Conservation (phyloP, 2,888 invertebrate genomes). For the Acanthosepion lycidas region DNA sequence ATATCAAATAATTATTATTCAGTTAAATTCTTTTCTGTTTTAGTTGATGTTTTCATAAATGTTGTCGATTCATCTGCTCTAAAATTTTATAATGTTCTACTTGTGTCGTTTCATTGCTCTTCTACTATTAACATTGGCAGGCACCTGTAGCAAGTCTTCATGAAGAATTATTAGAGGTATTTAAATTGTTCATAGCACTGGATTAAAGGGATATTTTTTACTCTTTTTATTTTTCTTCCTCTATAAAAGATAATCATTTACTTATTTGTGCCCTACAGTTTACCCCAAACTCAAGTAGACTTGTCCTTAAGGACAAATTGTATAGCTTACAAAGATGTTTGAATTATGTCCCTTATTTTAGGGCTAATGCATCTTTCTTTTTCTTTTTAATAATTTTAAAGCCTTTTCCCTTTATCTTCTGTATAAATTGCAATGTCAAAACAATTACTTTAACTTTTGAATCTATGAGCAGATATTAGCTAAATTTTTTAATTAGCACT, state of each 20-base stretch:
- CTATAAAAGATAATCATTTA: not conserved
- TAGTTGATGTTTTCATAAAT: not conserved
- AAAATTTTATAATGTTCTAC: not conserved
- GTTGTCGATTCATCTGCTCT: not conserved
- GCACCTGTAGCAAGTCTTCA: constrained; percentile 45
- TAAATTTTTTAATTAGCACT: too few species aligned
- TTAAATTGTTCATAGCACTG: not conserved
- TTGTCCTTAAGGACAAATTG: not conserved
- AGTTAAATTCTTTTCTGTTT: too few species aligned
- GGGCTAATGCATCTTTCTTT: too few species aligned
- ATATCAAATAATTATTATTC: too few species aligned
- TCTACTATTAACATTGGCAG: not conserved
- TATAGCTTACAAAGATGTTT: not conserved
- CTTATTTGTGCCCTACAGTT: not conserved
- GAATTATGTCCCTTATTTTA: not conserved
- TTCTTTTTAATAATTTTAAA: too few species aligned
- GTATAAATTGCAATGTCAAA: too few species aligned
- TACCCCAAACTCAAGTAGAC: not conserved
- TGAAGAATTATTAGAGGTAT: constrained; percentile 48
- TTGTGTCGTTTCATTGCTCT: not conserved
- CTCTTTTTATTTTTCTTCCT: not conserved
- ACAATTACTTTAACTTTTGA: too few species aligned
- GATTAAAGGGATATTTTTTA: not conserved
- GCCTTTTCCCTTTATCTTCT: too few species aligned
- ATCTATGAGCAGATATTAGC: too few species aligned